phyloP scores from a whole-genome alignment of 1,140 invertebrate genomes.

The Notospermus geniculatus region DNA sequence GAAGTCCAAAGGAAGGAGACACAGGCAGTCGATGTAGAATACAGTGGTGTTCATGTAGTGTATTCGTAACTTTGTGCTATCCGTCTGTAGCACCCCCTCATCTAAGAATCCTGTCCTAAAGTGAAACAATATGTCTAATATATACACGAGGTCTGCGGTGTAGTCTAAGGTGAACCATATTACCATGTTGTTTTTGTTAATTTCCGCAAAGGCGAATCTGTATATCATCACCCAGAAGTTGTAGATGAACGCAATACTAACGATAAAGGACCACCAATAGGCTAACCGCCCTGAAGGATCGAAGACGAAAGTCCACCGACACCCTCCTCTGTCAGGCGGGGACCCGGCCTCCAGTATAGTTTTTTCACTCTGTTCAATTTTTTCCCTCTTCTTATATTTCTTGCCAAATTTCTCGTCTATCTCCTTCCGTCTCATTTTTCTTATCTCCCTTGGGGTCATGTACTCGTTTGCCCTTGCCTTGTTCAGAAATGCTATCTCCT shows the following conservation, averaged over 20 bases:
- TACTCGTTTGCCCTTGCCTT: slow-evolving; percentile 35
- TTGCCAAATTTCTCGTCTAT: slow-evolving; percentile 51
- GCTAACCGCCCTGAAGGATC: slow-evolving; percentile 56
- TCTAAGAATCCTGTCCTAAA: slow-evolving; percentile 88
- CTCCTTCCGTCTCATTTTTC: slow-evolving; percentile 48
- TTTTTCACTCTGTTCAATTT: slow-evolving; percentile 25
- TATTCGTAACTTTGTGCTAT: slow-evolving; percentile 85
- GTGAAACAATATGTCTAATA: slow-evolving; percentile 94
- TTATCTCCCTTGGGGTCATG: slow-evolving; percentile 41
- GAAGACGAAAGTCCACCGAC: slow-evolving; percentile 65
- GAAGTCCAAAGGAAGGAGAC: slow-evolving; percentile 94
- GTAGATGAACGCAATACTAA: slow-evolving; percentile 95
- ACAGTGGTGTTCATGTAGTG: slow-evolving; percentile 99
- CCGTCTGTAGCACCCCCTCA: slow-evolving; percentile 83
- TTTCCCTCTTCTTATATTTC: slow-evolving; percentile 41
- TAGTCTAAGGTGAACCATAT: slow-evolving; percentile 98
- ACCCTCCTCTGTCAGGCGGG: slow-evolving; percentile 62
- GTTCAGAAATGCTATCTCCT: slow-evolving; percentile 48
- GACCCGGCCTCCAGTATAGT: background rate
- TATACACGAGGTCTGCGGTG: slow-evolving; percentile 91
- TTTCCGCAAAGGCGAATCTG: slow-evolving; percentile 93
- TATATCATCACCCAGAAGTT: slow-evolving; percentile 98
- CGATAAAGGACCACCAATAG: slow-evolving; percentile 65
- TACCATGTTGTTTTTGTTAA: slow-evolving; percentile 71
- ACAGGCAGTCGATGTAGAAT: slow-evolving; percentile 98